Evolutionary conservation across 2,888 invertebrate species (phyloP), one percentile per base, ranked within the genome.

Genomic region (Hypomecis atomaria): DNA sequence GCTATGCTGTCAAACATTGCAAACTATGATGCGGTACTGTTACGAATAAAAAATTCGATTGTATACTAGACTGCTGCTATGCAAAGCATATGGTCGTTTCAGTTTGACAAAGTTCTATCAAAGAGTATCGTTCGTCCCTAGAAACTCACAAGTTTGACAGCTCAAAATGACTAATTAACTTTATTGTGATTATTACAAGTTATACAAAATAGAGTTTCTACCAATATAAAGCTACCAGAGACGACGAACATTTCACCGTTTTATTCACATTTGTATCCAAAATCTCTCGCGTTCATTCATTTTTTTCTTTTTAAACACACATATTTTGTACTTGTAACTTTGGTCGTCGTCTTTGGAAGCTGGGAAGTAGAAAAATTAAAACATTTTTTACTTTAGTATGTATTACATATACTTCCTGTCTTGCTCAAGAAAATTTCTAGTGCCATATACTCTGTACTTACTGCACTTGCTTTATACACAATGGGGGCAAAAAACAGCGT

Each of bases 401-500:
- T 23, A 3, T 48, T 6, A n/a, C 9, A 56, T 53, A 55, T 50
- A 69, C 70, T 78, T 73, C 68, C 73, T 64, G 56, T 71, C 74
- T 82, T 84, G 83, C 83, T 83, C 83, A 83, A 83, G 40, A 68
- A 74, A 74, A n/a, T 62, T 81, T 82, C 79, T 86, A 79, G 89
- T 88, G 88, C 89, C 88, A 89, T 89, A 86, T 79, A 78, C 77
- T 73, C 74, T 81, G 83, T 86, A 86, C 83, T 85, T 83, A 83
- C 76, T 70, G 73, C 76, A 75, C 75, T 69, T 52, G 72, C 76
- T 77, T 75, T 64, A 10, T 67, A 69, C 70, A 78, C 79, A 78
- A 81, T 76, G 73, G 23, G 23, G 23, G 23, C 23, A 23, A 23
- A 23, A 23, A 23, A 23, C 23, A 23, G 23, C 23, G 23, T 23